A percentile compares a stretch with the other conserved stretches of the same genome.
Conservation (phyloP, 2,888 invertebrate species). For the Sclerodermus sp. region DNA sequence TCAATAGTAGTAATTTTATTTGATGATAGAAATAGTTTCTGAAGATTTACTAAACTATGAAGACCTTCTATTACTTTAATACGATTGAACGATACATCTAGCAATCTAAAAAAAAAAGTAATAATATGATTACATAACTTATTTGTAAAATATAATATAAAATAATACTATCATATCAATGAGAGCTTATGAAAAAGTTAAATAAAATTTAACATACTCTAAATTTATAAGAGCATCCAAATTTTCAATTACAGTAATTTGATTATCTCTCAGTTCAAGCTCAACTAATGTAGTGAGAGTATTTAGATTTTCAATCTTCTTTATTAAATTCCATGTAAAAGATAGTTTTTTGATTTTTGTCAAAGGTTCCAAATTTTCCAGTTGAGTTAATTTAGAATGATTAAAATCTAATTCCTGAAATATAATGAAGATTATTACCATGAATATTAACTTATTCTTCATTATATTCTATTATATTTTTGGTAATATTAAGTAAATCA, state of each 20-base stretch:
- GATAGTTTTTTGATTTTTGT: slow-evolving; percentile 77
- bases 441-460: slow-evolving; percentile 1
- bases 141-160: too few relatives aligned
- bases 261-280: slow-evolving; percentile 96
- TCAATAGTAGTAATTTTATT: slow-evolving; percentile 88
- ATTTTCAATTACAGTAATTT: slow-evolving; percentile 89
- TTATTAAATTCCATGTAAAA: slow-evolving; percentile 93
- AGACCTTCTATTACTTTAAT: slow-evolving; percentile 84
- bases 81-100: slow-evolving; percentile 96
- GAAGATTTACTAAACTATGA: slow-evolving; percentile 71
- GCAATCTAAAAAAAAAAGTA: slow-evolving; percentile 64
- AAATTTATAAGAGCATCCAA: slow-evolving; percentile 84
- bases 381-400: slow-evolving; percentile 81
- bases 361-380: slow-evolving; percentile 81
- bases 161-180: too few relatives aligned
- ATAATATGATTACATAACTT: too few relatives aligned
- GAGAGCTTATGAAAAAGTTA: too few relatives aligned
- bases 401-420: slow-evolving; percentile 79
- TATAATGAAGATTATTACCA: slow-evolving; percentile 4
- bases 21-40: slow-evolving; percentile 85
- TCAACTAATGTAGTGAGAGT: slow-evolving; percentile 78
- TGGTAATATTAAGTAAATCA: slow-evolving; percentile 4
- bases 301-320: slow-evolving; percentile 86
- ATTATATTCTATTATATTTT: not conserved
- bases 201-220: slow-evolving; percentile 83